These are phyloP conservation scores for Dasypus novemcinctus DNA, from an alignment of 2,113 vertebrate species.

Conservation along the genomic window DNA sequence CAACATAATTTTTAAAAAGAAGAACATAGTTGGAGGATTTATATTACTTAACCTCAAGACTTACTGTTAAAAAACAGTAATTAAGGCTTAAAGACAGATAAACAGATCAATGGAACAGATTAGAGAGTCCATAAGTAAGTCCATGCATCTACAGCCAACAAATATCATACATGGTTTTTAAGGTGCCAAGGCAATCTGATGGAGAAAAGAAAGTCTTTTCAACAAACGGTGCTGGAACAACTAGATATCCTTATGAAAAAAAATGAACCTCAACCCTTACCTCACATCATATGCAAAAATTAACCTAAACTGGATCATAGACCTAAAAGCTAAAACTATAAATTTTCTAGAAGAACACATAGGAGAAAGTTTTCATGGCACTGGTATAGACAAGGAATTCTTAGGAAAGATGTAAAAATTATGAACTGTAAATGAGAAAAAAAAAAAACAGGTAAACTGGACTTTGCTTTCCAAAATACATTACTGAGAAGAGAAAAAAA, in stretches of 20 bases:
- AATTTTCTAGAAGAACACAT: not conserved
- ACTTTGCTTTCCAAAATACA: not conserved
- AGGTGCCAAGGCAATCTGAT: not conserved
- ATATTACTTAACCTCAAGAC: not conserved
- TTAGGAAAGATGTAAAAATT: not conserved
- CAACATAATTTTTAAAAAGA: constrained; percentile 2
- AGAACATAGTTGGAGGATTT: not conserved
- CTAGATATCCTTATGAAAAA: not conserved
- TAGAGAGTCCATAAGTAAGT: not conserved
- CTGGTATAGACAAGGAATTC: not conserved
- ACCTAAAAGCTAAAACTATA: not conserved
- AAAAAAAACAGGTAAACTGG: not conserved
- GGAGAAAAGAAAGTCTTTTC: not conserved
- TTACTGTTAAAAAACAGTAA: not conserved
- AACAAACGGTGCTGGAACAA: not conserved
- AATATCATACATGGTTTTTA: not conserved
- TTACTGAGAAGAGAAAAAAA: not conserved
- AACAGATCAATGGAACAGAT: not conserved
- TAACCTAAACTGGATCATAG: not conserved
- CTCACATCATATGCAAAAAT: not conserved
- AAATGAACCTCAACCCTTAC: not conserved
- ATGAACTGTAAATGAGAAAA: not conserved
- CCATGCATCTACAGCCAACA: no score
- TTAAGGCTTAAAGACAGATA: not conserved
- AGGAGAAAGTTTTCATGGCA: not conserved